Base-by-base conservation (phyloP, 1,140 invertebrate genomes). In the Heliothis virescens region DNA sequence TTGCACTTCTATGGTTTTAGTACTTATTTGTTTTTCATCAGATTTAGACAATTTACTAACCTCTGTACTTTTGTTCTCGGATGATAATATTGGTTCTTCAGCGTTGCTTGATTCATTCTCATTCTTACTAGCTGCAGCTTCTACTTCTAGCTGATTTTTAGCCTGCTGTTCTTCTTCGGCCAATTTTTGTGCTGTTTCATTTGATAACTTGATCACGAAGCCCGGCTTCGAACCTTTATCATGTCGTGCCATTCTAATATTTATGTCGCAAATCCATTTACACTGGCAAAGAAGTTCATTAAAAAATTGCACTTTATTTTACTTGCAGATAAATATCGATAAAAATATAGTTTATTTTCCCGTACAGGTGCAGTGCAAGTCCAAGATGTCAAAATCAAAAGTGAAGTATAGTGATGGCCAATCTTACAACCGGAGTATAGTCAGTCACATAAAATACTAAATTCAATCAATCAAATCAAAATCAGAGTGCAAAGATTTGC, bases 151-250 rank as follows among this genome's bases (percentile, higher is more conserved):
- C 12, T 47, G 34, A 18, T 4, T 74, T 65, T 81, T 86, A 15
- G 67, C 75, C 11, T 75, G 67, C 71, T 79, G 75, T 50, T 91
- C 87, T 79, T 93, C 89, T 85, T 93, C 91, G 1, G 89, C 73
- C 63, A 95, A 85, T 86, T 95, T 95, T 83, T 92, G 91, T 2
- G 89, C 89, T 50, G 94, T 95, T 83, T 93, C 94, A 67, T 85
- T 89, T 0, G 91, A 91, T 55, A 95, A 80, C 86, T 95, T 95
- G 47, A 95, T 95, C 69, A 94, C 88, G 86, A 94, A 94, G n/a
- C 93, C 92, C n/a, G 88, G 80, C 78, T 90, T 94, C n/a, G 85
- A 55, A 53, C 60, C 81, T 83, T 89, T 92, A 13, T 92, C 90
- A 50, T 82, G 74, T 69, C 86, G 86, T 52, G 87, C 79, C 89